Conservation (phyloP, 2,888 invertebrate genomes). For the Nymphalis c-album region DNA sequence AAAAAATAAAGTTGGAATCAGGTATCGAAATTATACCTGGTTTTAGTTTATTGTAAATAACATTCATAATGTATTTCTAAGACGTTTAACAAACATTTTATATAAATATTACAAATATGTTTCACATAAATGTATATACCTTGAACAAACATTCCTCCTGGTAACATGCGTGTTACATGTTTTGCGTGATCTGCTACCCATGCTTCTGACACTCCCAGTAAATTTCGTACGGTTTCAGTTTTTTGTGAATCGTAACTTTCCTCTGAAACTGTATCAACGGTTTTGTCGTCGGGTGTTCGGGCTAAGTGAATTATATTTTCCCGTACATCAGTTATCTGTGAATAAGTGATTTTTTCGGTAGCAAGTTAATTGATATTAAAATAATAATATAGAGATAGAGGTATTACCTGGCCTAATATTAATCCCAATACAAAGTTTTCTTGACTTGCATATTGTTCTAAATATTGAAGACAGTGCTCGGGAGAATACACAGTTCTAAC, state of each 20-base stretch:
- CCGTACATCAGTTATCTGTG: conserved; percentile 83
- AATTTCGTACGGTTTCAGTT: conserved; percentile 66
- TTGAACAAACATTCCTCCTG: conserved; percentile 93
- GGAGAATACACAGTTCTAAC: conserved; percentile 86
- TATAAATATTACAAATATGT: not conserved
- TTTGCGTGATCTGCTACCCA: conserved; percentile 91
- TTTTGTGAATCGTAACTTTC: conserved; percentile 58
- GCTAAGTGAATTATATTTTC: conserved; percentile 91
- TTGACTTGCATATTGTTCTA: conserved; percentile 83
- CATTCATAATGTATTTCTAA: too few relatives aligned
- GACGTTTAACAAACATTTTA: not conserved
- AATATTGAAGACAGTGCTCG: conserved; percentile 85
- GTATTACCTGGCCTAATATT: conserved; percentile 88
- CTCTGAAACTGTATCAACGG: conserved; percentile 57
- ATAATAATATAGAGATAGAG: not conserved
- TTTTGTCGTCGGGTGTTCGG: conserved; percentile 85
- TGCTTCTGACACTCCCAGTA: conserved; percentile 83
- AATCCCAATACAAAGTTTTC: conserved; percentile 86
- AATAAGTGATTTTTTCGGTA: conserved; percentile 30
- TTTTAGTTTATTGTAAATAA: not conserved
- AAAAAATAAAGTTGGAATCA: not conserved
- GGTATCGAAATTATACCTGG: not conserved
- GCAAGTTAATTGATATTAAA: not conserved
- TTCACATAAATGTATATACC: conserved; percentile 74
- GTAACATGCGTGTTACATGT: conserved; percentile 93